Base-by-base conservation (phyloP, 2,797 vertebrate species). In the Catostomus latipinnis region DNA sequence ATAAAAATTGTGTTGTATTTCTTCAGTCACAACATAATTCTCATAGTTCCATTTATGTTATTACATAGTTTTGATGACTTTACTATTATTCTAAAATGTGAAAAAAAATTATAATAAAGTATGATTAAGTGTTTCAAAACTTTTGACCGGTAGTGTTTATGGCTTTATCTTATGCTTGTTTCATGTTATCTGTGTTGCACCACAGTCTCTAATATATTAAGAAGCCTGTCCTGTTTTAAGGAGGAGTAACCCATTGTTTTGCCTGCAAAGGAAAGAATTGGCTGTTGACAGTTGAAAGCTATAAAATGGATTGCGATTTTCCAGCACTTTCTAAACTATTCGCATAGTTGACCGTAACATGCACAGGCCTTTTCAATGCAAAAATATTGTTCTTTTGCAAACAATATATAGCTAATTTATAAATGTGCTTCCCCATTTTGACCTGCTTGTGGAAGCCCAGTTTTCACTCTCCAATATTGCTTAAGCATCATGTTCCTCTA, bases 181-280 rank as follows among this genome's bases (percentile, higher is more conserved):
- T 60, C 6, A 57, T 56, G 8, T 66, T 73, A 16, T 49, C 22
- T 22, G 11, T 46, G 4, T 62, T 46, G 52, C 66, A 61, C 16
- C 54, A 10, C 13, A 6, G 9, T 8, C 9, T 69, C 1, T 70
- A 9, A 43, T 56, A 58, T 56, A 34, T 43, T 61, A 34, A 54
- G 18, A 16, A 9, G 49, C 48, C 52, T 49, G 68, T 69, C 69
- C 60, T 43, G 66, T 81, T 81, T 75, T 8, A 0, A 8, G 58
- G 72, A 75, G 58, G 58, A 45, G 18, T 12, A 34, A 14, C 5
- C 48, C 14, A 46, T 74, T 81, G 71, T 74, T 61, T 65, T 66
- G 53, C 11, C 46, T 22, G 16, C 56, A 10, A 52, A 13, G 13
- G 58, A 81, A 16, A 71, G 11, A n/a, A 67, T 1, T 14, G 46